These are phyloP conservation scores for Pyrrhia umbra DNA, from an alignment of 2,888 invertebrate genomes.

Conservation along the genomic window DNA sequence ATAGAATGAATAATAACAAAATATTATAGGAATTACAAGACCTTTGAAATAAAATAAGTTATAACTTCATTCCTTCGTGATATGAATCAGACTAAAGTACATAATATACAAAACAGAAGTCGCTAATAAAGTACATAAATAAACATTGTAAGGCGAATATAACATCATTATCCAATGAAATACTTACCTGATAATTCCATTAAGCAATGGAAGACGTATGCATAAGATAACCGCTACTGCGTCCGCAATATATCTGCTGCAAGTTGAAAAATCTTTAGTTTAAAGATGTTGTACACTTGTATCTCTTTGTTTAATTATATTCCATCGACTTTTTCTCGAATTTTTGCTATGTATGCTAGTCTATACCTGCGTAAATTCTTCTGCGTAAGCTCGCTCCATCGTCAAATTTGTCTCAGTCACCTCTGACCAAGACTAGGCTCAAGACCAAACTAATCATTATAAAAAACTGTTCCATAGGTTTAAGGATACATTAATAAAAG, in stretches of 20 bases:
- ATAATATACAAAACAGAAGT: conserved; percentile 58
- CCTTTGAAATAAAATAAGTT: conserved; percentile 3
- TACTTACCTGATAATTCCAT: conserved; percentile 69
- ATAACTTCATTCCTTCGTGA: not conserved
- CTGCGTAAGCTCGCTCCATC: too few relatives aligned
- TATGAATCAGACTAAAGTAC: conserved; percentile 17
- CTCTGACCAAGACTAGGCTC: too few relatives aligned
- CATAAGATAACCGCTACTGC: conserved; percentile 57
- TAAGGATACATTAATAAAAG: too few relatives aligned
- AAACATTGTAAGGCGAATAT: conserved; percentile 49
- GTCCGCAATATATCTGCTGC: conserved; percentile 59
- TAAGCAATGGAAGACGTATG: conserved; percentile 68
- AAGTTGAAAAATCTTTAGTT: conserved; percentile 60
- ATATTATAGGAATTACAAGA: not conserved
- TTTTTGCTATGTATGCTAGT: too few relatives aligned
- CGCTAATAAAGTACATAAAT: conserved; percentile 52
- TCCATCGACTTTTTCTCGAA: not conserved
- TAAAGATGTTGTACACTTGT: conserved; percentile 60
- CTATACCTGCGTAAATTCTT: too few relatives aligned
- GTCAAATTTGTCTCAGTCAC: too few relatives aligned
- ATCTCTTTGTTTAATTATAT: not conserved
- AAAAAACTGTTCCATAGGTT: too few relatives aligned
- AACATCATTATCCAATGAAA: conserved; percentile 66
- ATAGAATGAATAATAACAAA: too few relatives aligned
- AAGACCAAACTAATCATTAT: too few relatives aligned